Evolutionary conservation across 1,140 invertebrate genomes (phyloP), one percentile per base, ranked within the genome.

Genomic region (Pogonognathellus flavescens): DNA sequence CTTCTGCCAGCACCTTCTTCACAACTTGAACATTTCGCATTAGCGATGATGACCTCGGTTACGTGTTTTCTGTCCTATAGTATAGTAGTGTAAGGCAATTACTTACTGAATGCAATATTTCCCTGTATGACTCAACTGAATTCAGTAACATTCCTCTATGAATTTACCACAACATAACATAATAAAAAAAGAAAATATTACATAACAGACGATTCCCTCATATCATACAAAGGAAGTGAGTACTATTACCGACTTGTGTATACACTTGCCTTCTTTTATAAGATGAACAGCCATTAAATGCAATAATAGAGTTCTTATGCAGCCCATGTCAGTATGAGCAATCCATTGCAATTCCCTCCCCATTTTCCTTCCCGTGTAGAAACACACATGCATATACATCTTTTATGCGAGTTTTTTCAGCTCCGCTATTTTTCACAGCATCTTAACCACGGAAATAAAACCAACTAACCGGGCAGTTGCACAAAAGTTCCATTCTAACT

Each of bases 391-490:
- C 11, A 55, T 9, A 25, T 76, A 18, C 70, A 76, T 76, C 31
- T 76, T 76, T 76, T 76, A 76, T 76, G 70, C 70, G 13, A 49
- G 14, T 25, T 50, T 76, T 76, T 50, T 18, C 49, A 49, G 25
- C 70, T 49, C 16, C 70, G n/a, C 70, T 76, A 76, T 76, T 76
- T 76, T 76, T 76, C 70, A 76, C 70, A 76, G 70, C 25, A 16
- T n/a, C 70, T 76, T 76, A 76, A 76, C 70, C 70, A 76, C 70
- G 70, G 70, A 76, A 76, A 76, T 76, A 76, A 76, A 76, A 76
- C 16, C 70, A 76, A 76, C 70, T 50, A 76, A 76, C 70, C 31
- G 70, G 41, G 41, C 70, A 76, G 70, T 76, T 76, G 70, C 70
- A 76, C 22, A 66, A 41, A 41, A 66, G 18, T 18, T 66, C 22